Percentiles rank a stretch among this genome's conserved stretches.
Conservation (phyloP, 2,113 vertebrate species). For the Cavia porcellus region DNA sequence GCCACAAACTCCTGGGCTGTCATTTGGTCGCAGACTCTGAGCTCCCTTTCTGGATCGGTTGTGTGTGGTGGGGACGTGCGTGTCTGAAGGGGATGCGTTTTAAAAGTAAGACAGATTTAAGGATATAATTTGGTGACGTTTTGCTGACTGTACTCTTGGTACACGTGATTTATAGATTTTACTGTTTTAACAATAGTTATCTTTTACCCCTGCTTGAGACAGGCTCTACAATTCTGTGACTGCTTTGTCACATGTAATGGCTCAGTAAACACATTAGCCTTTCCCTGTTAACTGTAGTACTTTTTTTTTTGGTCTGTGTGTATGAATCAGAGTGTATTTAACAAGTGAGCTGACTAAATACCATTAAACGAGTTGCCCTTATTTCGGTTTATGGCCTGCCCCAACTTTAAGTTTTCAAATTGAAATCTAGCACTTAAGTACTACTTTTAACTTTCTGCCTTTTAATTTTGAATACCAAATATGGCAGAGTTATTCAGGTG, state of each 20-base stretch:
- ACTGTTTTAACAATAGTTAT: conserved; percentile 18
- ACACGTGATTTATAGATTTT: neutral
- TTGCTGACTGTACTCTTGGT: conserved; percentile 34
- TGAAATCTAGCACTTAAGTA: conserved; percentile 70
- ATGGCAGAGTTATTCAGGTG: conserved; percentile 61
- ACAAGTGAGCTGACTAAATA: conserved; percentile 50
- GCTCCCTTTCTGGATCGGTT: neutral
- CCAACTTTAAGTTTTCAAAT: conserved; percentile 66
- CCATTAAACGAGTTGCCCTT: conserved; percentile 61
- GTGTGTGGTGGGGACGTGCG: neutral
- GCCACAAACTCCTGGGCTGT: conserved; percentile 71
- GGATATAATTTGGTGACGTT: conserved; percentile 67
- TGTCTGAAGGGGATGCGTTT: neutral
- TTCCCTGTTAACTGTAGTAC: neutral
- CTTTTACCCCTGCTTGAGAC: neutral
- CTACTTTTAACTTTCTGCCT: conserved; percentile 73
- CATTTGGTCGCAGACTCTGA: conserved; percentile 52
- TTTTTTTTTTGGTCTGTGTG: neutral
- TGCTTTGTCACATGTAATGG: neutral
- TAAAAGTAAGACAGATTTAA: conserved; percentile 30
- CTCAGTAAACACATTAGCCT: neutral
- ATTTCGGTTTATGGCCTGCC: conserved; percentile 58
- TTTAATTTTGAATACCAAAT: conserved; percentile 77
- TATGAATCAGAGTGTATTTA: conserved; percentile 58
- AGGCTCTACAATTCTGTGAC: neutral